phyloP scores from a whole-genome alignment of 2,888 invertebrate species.

The Cantharis nigra region DNA sequence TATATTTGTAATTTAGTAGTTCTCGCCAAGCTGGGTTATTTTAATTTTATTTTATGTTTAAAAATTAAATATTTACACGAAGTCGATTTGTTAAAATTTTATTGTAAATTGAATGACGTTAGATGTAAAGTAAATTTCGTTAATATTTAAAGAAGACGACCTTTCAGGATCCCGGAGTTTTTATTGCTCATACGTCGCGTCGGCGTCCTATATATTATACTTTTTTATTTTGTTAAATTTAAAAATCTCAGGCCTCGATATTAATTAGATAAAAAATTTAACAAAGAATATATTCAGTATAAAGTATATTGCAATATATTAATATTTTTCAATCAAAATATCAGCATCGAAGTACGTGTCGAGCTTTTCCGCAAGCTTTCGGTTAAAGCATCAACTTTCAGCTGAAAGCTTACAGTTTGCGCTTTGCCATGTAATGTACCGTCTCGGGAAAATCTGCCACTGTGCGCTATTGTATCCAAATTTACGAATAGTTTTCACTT shows the following conservation, averaged over 20 bases:
- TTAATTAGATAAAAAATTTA: background rate
- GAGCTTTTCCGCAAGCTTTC: slow-evolving; percentile 28
- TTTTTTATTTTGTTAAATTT: background rate
- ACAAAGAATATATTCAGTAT: background rate
- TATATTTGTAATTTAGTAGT: background rate
- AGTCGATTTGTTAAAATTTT: background rate
- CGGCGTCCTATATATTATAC: background rate
- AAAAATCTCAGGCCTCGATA: background rate
- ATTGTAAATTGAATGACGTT: background rate
- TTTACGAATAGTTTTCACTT: slow-evolving; percentile 3
- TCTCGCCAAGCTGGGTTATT: background rate
- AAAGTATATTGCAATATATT: background rate
- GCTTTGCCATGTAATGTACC: slow-evolving; percentile 27
- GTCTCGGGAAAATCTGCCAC: slow-evolving; percentile 25
- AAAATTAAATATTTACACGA: background rate
- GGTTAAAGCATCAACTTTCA: slow-evolving; percentile 28
- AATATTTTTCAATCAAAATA: slow-evolving; percentile 20
- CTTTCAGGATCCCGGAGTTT: background rate
- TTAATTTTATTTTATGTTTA: background rate
- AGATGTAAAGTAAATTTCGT: background rate
- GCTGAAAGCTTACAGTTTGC: slow-evolving; percentile 36
- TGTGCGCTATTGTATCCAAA: slow-evolving; percentile 11
- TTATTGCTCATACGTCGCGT: background rate
- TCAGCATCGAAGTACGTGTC: slow-evolving; percentile 23
- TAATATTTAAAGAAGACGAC: background rate